Conservation (phyloP, 2,797 vertebrate species). For the Fistularia tabacaria region DNA sequence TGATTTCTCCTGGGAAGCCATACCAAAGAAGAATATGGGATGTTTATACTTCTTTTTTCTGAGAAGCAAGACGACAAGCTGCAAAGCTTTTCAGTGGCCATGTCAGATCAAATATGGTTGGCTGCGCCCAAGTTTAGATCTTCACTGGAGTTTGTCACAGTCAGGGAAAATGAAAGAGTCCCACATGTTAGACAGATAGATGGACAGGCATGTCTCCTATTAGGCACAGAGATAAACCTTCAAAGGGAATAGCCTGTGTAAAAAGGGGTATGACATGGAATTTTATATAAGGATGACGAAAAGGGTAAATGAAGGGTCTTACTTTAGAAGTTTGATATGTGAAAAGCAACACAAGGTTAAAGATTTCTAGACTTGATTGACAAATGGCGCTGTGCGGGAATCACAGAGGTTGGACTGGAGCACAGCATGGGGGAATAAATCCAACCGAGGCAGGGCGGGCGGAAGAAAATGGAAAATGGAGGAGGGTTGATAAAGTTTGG, state of each 20-base stretch:
- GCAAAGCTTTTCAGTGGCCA: constrained; percentile 29
- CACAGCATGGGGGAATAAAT: constrained; percentile 2
- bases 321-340: constrained; percentile 11
- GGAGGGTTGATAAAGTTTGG: background rate
- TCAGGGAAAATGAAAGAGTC: constrained; percentile 4
- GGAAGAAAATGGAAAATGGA: constrained; percentile 1
- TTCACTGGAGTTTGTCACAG: constrained; percentile 30
- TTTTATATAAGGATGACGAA: constrained; percentile 6
- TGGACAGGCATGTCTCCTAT: background rate
- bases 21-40: background rate
- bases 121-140: constrained; percentile 25
- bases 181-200: constrained; percentile 2
- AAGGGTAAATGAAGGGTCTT: background rate
- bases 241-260: constrained; percentile 1
- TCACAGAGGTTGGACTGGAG: constrained; percentile 15
- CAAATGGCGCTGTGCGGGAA: constrained; percentile 13
- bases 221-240: background rate
- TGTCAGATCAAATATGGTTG: constrained; percentile 22
- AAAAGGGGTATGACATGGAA: background rate
- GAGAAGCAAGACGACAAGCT: constrained; percentile 20
- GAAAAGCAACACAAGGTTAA: constrained; percentile 19
- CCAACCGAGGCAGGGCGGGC: background rate
- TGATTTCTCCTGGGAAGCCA: too few relatives aligned
- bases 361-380: constrained; percentile 23
- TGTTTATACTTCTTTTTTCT: constrained; percentile 18